These are phyloP conservation scores for Mylabris phalerata DNA, from an alignment of 1,140 invertebrate genomes.

Conservation along the genomic window DNA sequence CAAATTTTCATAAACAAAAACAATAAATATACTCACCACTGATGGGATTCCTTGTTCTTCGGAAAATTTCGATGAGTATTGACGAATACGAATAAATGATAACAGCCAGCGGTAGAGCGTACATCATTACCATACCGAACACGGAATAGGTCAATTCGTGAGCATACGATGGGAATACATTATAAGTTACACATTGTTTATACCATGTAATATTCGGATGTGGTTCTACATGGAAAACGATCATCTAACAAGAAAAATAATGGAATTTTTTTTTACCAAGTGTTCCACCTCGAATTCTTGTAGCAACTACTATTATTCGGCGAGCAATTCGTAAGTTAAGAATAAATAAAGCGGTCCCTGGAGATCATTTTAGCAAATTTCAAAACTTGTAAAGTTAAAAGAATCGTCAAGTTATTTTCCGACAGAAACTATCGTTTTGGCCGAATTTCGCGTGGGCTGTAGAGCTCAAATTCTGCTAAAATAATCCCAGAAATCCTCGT, in stretches of 20 bases:
- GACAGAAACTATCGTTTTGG: too few species aligned
- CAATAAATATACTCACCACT: constrained; percentile 43
- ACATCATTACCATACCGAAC: constrained; percentile 77
- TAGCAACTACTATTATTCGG: too few species aligned
- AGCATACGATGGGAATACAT: constrained; percentile 56
- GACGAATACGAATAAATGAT: constrained; percentile 83
- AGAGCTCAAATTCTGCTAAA: too few species aligned
- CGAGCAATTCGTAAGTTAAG: too few species aligned
- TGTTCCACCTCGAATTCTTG: too few species aligned
- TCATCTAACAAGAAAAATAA: constrained; percentile 48
- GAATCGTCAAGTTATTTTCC: too few species aligned
- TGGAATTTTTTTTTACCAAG: background rate
- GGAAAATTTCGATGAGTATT: constrained; percentile 72
- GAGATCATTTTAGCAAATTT: too few species aligned
- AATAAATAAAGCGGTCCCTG: too few species aligned
- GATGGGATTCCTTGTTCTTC: constrained; percentile 49
- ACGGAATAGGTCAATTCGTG: constrained; percentile 70
- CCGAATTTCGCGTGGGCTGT: too few species aligned
- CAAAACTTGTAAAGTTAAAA: too few species aligned
- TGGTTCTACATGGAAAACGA: constrained; percentile 72
- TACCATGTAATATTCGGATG: constrained; percentile 71
- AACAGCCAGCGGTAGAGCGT: constrained; percentile 71
- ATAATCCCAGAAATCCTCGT: too few species aligned
- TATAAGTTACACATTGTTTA: constrained; percentile 74
- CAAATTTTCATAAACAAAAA: too few species aligned